Evolutionary conservation across 2,113 vertebrate genomes (phyloP).

Genomic region (Hypomesus transpacificus): DNA sequence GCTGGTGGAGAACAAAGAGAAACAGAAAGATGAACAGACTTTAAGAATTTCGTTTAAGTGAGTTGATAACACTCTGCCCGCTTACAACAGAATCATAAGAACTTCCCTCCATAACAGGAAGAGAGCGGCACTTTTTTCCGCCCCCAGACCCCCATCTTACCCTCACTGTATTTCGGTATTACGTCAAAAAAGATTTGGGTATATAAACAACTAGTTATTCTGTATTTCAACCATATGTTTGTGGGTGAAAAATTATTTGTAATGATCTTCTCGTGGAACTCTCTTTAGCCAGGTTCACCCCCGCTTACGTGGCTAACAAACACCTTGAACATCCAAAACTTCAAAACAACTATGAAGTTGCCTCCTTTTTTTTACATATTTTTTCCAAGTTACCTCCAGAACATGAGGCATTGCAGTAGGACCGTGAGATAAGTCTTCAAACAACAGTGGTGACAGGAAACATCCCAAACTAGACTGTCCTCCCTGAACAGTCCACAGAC

Average conservation of each 20-base stretch:
- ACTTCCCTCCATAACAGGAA: slow-evolving; percentile 19
- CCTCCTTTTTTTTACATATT: no score
- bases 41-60: slow-evolving; percentile 43
- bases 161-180: slow-evolving; percentile 5
- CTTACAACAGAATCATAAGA: slow-evolving; percentile 18
- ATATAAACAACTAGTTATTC: slow-evolving; percentile 17
- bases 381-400: no score
- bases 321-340: not conserved
- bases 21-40: slow-evolving; percentile 61
- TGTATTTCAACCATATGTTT: slow-evolving; percentile 14
- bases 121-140: slow-evolving; percentile 17
- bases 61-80: slow-evolving; percentile 36
- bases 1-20: slow-evolving; percentile 53
- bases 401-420: no score
- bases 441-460: no score
- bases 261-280: not conserved
- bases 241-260: not conserved
- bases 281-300: not conserved
- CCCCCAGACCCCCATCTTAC: not conserved
- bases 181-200: slow-evolving; percentile 19
- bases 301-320: not conserved
- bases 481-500: no score
- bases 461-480: no score
- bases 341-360: no score
- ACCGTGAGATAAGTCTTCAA: no score